These are phyloP conservation scores for Anguilla marmorata DNA, from an alignment of 2,797 vertebrate genomes.

Conservation along the genomic window DNA sequence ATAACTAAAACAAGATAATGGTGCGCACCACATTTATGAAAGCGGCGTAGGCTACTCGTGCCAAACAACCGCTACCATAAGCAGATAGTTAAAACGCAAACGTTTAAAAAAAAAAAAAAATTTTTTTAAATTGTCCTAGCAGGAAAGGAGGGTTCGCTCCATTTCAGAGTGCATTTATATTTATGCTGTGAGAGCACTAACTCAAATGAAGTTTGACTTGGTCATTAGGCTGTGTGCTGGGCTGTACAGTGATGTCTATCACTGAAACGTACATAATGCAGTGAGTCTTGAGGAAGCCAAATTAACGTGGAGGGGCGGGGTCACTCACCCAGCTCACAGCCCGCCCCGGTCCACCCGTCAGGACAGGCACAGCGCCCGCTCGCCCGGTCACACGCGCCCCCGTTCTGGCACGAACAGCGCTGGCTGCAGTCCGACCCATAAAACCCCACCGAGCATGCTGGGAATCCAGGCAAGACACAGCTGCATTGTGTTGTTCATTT, in stretches of 20 bases:
- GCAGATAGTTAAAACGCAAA: too few relatives aligned
- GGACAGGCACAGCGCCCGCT: slow-evolving; percentile 78
- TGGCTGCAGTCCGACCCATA: slow-evolving; percentile 77
- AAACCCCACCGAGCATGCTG: slow-evolving; percentile 80
- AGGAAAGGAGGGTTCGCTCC: too few relatives aligned
- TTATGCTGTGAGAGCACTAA: neutral
- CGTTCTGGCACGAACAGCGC: slow-evolving; percentile 84
- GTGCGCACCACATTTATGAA: too few relatives aligned
- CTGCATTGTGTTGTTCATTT: neutral
- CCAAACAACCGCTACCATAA: too few relatives aligned
- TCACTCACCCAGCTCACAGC: slow-evolving; percentile 85
- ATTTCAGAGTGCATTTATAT: too few relatives aligned
- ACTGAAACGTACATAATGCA: neutral
- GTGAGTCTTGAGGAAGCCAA: neutral
- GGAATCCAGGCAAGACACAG: slow-evolving; percentile 11
- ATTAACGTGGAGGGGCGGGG: neutral
- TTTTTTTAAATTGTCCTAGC: too few relatives aligned
- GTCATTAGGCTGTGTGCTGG: neutral
- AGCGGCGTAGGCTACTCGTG: too few relatives aligned
- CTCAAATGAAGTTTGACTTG: neutral
- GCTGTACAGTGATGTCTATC: neutral
- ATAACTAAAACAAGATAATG: too few relatives aligned
- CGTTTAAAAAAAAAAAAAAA: too few relatives aligned
- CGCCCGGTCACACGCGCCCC: slow-evolving; percentile 75
- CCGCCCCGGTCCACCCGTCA: slow-evolving; percentile 80